Conservation (phyloP, 2,888 invertebrate genomes). For the Lycophotia porphyrea region DNA sequence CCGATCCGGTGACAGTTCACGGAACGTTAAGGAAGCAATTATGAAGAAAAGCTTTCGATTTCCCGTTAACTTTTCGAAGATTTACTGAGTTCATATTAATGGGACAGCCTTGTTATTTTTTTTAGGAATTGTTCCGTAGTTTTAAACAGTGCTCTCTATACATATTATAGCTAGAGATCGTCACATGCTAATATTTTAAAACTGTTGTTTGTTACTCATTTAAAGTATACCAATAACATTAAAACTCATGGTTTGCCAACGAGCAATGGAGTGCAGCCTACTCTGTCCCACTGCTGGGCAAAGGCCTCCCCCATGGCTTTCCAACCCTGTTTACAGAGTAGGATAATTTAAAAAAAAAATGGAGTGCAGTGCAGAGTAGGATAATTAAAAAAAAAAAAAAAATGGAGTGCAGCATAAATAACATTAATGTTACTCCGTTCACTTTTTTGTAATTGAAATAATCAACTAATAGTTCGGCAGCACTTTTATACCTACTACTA, state of each 20-base stretch:
- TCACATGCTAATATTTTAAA: neutral
- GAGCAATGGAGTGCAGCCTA: no score
- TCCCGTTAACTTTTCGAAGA: constrained; percentile 20
- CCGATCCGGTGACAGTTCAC: constrained; percentile 29
- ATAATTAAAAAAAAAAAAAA: no score
- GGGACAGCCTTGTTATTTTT: neutral
- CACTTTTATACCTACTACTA: neutral
- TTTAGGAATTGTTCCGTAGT: neutral
- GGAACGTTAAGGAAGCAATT: constrained; percentile 41
- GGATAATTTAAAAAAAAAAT: no score
- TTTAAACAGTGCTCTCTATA: neutral
- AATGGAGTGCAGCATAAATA: no score
- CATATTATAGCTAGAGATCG: neutral
- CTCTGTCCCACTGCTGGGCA: no score
- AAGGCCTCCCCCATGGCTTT: no score
- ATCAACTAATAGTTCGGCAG: neutral
- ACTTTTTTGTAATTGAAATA: neutral
- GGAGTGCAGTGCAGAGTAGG: no score
- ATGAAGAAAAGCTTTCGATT: constrained; percentile 16
- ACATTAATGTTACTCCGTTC: no score
- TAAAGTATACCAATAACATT: neutral
- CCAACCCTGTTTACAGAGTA: no score
- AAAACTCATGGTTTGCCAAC: no score
- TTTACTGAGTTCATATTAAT: constrained; percentile 30
- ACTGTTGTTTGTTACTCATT: neutral